phyloP scores from a whole-genome alignment of 1,140 invertebrate species.

The Zophobas morio region DNA sequence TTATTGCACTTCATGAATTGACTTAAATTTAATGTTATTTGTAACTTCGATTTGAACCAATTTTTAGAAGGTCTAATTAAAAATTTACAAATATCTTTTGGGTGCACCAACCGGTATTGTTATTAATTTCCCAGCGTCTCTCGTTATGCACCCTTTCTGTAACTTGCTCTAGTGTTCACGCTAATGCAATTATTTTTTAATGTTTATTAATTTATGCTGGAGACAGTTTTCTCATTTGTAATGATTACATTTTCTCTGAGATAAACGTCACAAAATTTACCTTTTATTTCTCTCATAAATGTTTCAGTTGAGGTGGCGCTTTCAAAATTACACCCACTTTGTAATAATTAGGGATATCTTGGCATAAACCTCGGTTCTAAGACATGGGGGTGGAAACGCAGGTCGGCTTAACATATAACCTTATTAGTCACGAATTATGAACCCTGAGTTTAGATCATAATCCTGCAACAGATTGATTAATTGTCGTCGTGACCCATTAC shows the following conservation, averaged over 20 bases:
- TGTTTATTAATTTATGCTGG: background rate
- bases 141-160: too few species aligned
- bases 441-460: constrained; percentile 26
- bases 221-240: background rate
- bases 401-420: constrained; percentile 27
- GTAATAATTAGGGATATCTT: background rate
- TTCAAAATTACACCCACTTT: background rate
- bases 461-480: constrained; percentile 27
- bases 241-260: background rate
- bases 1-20: too few species aligned
- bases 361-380: background rate
- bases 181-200: background rate
- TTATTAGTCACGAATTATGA: constrained; percentile 37
- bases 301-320: too few species aligned
- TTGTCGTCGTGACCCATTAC: constrained; percentile 11
- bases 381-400: background rate
- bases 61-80: too few species aligned
- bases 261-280: background rate
- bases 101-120: too few species aligned
- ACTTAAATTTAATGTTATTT: too few species aligned
- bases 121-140: too few species aligned
- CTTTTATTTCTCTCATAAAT: background rate
- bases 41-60: too few species aligned
- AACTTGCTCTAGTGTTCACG: too few species aligned
- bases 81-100: too few species aligned